These are phyloP conservation scores for Pelagia noctiluca DNA, from an alignment of 30 jellyfish, hydroid and myxozoan species.

Conservation along the genomic window DNA sequence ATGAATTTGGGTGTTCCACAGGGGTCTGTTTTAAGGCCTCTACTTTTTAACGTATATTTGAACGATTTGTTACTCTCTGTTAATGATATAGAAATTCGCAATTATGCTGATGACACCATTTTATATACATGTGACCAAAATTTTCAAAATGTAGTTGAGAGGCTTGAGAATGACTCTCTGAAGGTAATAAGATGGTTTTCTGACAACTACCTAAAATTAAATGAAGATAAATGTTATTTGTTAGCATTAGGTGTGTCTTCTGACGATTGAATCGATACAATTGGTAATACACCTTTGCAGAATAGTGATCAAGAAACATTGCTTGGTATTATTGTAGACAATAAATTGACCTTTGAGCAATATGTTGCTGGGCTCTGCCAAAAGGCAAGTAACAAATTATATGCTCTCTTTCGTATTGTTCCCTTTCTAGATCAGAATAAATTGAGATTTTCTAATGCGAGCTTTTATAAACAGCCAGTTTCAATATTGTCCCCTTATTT, in stretches of 20 bases:
- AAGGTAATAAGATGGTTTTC: conserved; percentile 33
- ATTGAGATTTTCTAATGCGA: conserved; percentile 20
- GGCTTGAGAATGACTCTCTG: not conserved
- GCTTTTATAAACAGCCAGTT: too few species aligned
- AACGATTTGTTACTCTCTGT: conserved; percentile 37
- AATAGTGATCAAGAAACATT: conserved; percentile 24
- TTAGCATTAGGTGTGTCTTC: conserved; percentile 25
- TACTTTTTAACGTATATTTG: conserved; percentile 45
- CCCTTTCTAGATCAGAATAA: conserved; percentile 39
- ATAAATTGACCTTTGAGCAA: conserved; percentile 43
- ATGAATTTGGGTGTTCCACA: conserved; percentile 59
- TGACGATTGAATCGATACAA: not conserved
- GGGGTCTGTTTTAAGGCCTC: conserved; percentile 59
- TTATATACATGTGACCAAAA: conserved; percentile 15
- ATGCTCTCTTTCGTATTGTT: conserved; percentile 42
- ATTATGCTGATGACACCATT: conserved; percentile 54
- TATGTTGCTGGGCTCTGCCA: conserved; percentile 65
- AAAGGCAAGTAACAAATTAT: conserved; percentile 57
- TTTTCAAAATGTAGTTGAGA: not conserved
- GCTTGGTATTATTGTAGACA: conserved; percentile 48
- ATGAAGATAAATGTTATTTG: conserved; percentile 48
- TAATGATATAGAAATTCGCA: conserved; percentile 21
- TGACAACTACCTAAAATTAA: conserved; percentile 22
- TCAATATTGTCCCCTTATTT: too few species aligned
- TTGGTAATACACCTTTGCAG: conserved; percentile 29